Conservation (phyloP, 2,888 invertebrate genomes). For the Pseudanteris insignis region DNA sequence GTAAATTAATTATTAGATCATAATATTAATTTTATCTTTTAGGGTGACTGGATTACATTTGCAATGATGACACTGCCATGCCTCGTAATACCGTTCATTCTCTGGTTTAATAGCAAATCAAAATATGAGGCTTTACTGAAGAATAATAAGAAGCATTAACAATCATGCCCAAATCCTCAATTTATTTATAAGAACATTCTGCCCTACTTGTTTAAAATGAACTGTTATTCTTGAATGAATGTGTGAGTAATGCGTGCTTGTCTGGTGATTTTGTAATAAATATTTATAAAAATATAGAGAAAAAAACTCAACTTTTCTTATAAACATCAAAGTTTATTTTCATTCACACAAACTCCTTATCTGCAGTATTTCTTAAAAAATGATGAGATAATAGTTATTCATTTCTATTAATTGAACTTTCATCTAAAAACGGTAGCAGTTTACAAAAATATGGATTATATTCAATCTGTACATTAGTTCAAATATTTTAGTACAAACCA, state of each 20-base stretch:
- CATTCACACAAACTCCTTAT: too few species aligned
- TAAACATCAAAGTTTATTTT: too few species aligned
- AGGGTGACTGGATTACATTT: slow-evolving; percentile 95
- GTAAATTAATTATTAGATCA: slow-evolving; percentile 9
- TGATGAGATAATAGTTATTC: too few species aligned
- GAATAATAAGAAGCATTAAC: slow-evolving; percentile 73
- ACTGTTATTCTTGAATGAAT: slow-evolving; percentile 48
- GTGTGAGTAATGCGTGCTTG: slow-evolving; percentile 56
- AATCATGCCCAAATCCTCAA: slow-evolving; percentile 20
- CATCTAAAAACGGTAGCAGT: too few species aligned
- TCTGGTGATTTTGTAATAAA: slow-evolving; percentile 60
- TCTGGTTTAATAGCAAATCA: slow-evolving; percentile 95
- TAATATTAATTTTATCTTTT: slow-evolving; percentile 38
- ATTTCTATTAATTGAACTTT: too few species aligned
- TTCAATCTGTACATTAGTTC: slow-evolving; percentile 13
- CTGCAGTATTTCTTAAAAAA: too few species aligned
- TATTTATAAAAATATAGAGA: slow-evolving; percentile 50
- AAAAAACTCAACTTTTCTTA: too few species aligned
- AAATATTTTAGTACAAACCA: slow-evolving; percentile 18
- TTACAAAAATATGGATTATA: too few species aligned
- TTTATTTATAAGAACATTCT: slow-evolving; percentile 20
- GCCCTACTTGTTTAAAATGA: slow-evolving; percentile 12
- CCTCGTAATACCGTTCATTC: slow-evolving; percentile 89
- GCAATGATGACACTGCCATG: slow-evolving; percentile 96
- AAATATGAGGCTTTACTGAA: slow-evolving; percentile 88